Evolutionary conservation across 2,113 vertebrate genomes (phyloP).

Genomic region (Pluvialis apricaria): DNA sequence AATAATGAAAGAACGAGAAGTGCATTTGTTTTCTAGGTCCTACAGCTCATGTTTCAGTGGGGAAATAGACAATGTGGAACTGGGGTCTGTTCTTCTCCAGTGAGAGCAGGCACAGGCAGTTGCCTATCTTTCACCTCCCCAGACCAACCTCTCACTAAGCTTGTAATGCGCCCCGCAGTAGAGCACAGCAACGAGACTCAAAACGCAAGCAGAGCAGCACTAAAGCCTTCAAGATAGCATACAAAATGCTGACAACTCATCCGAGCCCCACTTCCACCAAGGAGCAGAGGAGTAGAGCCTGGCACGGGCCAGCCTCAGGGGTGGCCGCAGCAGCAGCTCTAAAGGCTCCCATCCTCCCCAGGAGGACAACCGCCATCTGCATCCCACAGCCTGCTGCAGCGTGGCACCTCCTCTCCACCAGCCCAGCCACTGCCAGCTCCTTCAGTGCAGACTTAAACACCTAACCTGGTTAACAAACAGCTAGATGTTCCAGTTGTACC

Average conservation of each 20-base stretch:
- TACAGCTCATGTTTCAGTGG: not conserved
- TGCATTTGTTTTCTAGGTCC: not conserved
- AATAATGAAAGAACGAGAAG: not conserved
- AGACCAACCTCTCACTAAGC: not conserved
- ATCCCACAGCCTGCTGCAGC: not conserved
- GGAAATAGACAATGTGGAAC: not conserved
- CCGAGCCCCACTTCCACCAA: not conserved
- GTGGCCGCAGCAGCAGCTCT: no score
- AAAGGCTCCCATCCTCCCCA: accelerated
- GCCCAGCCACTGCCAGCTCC: not conserved
- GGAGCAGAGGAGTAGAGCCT: not conserved
- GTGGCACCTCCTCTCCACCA: not conserved
- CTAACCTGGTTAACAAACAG: not conserved
- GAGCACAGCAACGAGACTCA: not conserved
- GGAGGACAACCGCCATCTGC: no score
- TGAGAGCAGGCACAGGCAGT: accelerated
- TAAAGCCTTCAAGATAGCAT: accelerated
- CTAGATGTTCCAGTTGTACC: not conserved
- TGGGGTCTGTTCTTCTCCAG: not conserved
- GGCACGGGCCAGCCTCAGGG: accelerated
- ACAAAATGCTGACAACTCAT: accelerated
- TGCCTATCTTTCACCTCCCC: no score
- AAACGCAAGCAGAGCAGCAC: not conserved
- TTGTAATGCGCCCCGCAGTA: accelerated
- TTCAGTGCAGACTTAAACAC: not conserved